Conservation (phyloP, 1,140 invertebrate species). For the Apocrypta bakeri region DNA sequence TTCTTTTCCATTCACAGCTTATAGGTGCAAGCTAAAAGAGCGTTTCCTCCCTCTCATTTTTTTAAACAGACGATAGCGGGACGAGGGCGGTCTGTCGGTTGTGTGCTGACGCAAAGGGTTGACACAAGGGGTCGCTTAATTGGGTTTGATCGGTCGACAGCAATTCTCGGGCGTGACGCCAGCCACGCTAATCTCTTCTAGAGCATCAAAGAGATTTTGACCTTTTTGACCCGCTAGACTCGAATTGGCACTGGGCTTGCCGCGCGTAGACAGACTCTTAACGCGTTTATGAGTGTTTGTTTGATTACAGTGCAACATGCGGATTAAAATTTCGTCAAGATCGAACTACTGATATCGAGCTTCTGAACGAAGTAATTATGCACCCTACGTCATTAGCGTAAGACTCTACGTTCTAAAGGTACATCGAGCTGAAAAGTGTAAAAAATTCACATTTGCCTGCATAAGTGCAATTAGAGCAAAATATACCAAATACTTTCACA, state of each 20-base stretch:
- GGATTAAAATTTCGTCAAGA: no score
- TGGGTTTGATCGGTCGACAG: constrained; percentile 48
- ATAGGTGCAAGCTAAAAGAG: background rate
- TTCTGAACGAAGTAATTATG: no score
- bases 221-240: background rate
- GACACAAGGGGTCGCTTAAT: constrained; percentile 43
- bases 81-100: background rate
- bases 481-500: no score
- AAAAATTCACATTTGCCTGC: no score
- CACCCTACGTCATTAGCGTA: no score
- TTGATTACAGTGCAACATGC: no score
- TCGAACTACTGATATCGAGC: no score
- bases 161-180: background rate
- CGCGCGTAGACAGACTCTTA: background rate
- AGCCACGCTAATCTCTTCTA: constrained; percentile 3
- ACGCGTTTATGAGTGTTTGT: constrained; percentile 15
- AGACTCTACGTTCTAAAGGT: no score
- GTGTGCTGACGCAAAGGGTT: background rate
- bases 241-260: background rate
- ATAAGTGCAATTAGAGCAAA: no score
- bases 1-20: background rate
- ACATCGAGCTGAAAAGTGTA: no score
- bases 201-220: constrained; percentile 24
- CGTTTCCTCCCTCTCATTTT: background rate
- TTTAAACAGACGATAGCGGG: background rate